These are phyloP conservation scores for Orientallactaga bullata DNA, from an alignment of 2,113 vertebrate species.

Conservation along the genomic window DNA sequence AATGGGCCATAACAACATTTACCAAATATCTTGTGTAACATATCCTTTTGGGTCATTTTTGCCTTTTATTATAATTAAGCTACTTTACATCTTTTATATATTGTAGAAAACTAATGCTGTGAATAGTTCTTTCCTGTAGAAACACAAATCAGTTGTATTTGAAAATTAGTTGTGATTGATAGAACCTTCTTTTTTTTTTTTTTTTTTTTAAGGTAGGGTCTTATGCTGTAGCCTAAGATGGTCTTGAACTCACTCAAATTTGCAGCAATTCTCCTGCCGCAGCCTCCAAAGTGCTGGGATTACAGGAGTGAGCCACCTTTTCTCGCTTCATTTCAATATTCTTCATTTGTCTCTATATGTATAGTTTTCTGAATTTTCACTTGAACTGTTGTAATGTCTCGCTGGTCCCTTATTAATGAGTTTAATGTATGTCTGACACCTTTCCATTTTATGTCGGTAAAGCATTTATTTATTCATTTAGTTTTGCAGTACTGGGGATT, in stretches of 20 bases:
- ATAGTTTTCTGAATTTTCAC: constrained; percentile 40
- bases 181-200: not conserved
- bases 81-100: constrained; percentile 9
- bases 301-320: not conserved
- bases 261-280: not conserved
- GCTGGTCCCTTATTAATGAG: not conserved
- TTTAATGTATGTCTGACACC: constrained; percentile 25
- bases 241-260: not conserved
- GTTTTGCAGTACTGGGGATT: not conserved
- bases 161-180: not conserved
- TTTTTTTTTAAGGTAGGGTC: not conserved
- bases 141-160: not conserved
- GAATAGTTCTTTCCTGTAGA: constrained; percentile 28
- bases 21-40: not conserved
- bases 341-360: constrained; percentile 21
- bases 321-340: not conserved
- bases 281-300: not conserved
- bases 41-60: not conserved
- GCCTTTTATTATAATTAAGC: not conserved
- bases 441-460: constrained; percentile 32
- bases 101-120: constrained; percentile 26
- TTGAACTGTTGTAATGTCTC: constrained; percentile 45
- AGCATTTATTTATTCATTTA: not conserved
- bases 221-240: too few species aligned
- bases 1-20: not conserved